phyloP scores from a whole-genome alignment of 2,888 invertebrate species.

The Ceriagrion tenellum region DNA sequence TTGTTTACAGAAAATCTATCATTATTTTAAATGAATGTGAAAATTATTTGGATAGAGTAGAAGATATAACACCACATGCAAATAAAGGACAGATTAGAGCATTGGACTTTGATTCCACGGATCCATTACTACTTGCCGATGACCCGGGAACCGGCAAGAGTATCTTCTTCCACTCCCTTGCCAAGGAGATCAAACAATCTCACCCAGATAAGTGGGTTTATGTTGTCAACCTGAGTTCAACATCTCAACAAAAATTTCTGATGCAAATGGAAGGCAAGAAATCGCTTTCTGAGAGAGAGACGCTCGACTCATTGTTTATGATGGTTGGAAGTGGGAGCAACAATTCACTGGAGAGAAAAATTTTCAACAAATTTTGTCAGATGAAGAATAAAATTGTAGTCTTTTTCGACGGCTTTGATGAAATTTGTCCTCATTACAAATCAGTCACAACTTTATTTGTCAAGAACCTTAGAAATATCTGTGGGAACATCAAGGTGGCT shows the following conservation, averaged over 20 bases:
- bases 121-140: background rate
- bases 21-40: too few species aligned
- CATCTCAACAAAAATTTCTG: background rate
- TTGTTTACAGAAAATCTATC: too few species aligned
- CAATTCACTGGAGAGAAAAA: background rate
- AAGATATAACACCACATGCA: background rate
- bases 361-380: background rate
- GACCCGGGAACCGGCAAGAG: background rate
- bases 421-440: background rate
- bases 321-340: background rate
- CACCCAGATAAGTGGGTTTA: background rate
- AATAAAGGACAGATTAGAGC: background rate
- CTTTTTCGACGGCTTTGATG: background rate
- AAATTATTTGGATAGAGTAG: background rate
- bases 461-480: background rate
- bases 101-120: background rate
- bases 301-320: background rate
- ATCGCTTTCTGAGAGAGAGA: background rate
- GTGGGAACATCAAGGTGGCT: background rate
- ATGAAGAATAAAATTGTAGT: background rate
- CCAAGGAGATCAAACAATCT: background rate
- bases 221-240: background rate
- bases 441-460: background rate
- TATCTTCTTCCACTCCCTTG: background rate
- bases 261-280: accelerated